Base-by-base conservation (phyloP, 2,888 invertebrate genomes). In the Rhaphigaster nebulosa region DNA sequence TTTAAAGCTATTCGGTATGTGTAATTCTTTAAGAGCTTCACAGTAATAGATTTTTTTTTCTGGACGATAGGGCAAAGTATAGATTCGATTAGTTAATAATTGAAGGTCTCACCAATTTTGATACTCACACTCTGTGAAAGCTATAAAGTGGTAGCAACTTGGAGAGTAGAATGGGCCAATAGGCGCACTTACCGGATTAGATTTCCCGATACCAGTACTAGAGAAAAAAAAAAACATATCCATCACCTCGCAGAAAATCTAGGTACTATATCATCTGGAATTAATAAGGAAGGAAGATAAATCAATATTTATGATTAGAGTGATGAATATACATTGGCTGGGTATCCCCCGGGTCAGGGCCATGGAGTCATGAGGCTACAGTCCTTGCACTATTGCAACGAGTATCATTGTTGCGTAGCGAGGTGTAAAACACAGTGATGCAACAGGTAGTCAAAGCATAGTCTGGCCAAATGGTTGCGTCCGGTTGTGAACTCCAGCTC, bases 331-430 rank as follows among this genome's bases (percentile, higher is more conserved):
- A 18, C 10, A 18, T 38, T 38, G 34, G 20, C 34, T 23, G 29
- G 29, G 2, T 29, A 65, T 0, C 29, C 65, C 15, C 29, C 29
- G 13, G 65, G 65, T 29, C 29, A 65, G 65, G 65, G 65, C 29
- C 29, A 5, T 23, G 5, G 1, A 15, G 29, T 3, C 65, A 65
- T 29, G 29, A 23, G 70, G 23, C 23, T 23, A 0, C 15, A 34
- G 38, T 76, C 70, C 70, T 34, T 76, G 38, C 70, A 76, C 70
- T 76, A 38, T 76, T 76, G 70, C 70, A 20, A 34, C 70, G 13
- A 20, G 70, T 76, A 76, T 76, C 70, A 76, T 29, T 76, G 70
- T 76, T 76, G 34, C 70, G 38, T 76, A 76, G 1, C 23, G 18
- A 76, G 70, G 34, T 76, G 34, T 38, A 38, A 38, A 38, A 3